These are phyloP conservation scores for Chiloscyllium plagiosum DNA, from an alignment of 2,113 vertebrate genomes.

Conservation along the genomic window DNA sequence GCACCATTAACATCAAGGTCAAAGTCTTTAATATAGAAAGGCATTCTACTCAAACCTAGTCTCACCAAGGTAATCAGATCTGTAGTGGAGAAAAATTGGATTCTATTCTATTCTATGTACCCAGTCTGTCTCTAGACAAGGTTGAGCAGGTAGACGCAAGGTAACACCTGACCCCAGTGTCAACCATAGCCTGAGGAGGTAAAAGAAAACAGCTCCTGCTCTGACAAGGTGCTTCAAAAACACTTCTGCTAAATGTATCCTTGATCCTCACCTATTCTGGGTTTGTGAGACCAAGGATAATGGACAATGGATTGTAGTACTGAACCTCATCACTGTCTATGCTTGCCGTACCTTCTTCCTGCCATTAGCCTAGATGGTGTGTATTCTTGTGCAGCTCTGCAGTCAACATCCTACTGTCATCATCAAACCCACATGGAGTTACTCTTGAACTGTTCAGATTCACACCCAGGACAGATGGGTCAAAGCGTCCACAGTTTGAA, in stretches of 20 bases:
- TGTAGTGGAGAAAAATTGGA: not conserved
- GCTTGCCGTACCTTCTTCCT: not conserved
- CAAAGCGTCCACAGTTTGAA: not conserved
- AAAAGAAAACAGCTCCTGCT: not conserved
- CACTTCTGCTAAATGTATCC: not conserved
- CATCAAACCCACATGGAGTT: not conserved
- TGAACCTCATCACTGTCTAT: not conserved
- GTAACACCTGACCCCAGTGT: not conserved
- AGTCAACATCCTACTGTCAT: not conserved
- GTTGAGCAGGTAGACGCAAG: not conserved
- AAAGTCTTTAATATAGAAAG: not conserved
- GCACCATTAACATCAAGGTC: not conserved
- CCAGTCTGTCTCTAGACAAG: not conserved
- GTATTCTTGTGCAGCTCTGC: not conserved
- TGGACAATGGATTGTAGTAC: not conserved
- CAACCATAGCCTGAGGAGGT: not conserved
- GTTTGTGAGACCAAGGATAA: not conserved
- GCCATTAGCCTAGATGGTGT: not conserved
- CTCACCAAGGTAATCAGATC: not conserved
- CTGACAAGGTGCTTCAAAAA: not conserved
- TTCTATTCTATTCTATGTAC: not conserved
- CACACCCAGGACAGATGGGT: not conserved
- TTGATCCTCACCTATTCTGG: not conserved
- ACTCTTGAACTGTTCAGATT: not conserved
- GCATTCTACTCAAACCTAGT: not conserved